These are phyloP conservation scores for Grammomys dolichurus DNA, from an alignment of 2,113 vertebrate genomes.

Conservation along the genomic window DNA sequence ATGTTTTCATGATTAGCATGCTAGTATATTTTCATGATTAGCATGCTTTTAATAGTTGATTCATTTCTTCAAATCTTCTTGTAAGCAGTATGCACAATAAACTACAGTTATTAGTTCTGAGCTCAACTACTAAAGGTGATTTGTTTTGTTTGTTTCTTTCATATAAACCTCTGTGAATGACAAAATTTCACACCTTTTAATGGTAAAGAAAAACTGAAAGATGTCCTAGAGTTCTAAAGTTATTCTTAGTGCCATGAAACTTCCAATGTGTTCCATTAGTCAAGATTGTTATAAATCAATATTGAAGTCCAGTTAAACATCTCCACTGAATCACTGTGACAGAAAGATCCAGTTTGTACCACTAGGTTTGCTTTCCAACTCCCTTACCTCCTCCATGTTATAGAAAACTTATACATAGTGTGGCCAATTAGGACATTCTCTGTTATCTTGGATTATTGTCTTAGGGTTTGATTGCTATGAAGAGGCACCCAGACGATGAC, in stretches of 20 bases:
- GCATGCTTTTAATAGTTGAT: neutral
- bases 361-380: accelerated
- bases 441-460: neutral
- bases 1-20: neutral
- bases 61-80: neutral
- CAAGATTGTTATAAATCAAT: neutral
- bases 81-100: neutral
- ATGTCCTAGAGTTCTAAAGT: neutral
- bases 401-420: neutral
- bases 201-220: neutral
- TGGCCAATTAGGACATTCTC: neutral
- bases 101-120: neutral
- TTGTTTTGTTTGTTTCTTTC: neutral
- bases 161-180: neutral
- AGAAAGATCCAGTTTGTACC: neutral
- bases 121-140: neutral
- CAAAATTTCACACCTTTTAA: neutral
- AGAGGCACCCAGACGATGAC: neutral
- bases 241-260: neutral
- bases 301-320: neutral
- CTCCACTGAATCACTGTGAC: neutral
- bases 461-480: neutral
- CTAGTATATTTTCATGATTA: neutral
- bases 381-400: neutral
- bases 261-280: neutral